phyloP scores from a whole-genome alignment of 2,113 vertebrate genomes.

The Salvator merianae region DNA sequence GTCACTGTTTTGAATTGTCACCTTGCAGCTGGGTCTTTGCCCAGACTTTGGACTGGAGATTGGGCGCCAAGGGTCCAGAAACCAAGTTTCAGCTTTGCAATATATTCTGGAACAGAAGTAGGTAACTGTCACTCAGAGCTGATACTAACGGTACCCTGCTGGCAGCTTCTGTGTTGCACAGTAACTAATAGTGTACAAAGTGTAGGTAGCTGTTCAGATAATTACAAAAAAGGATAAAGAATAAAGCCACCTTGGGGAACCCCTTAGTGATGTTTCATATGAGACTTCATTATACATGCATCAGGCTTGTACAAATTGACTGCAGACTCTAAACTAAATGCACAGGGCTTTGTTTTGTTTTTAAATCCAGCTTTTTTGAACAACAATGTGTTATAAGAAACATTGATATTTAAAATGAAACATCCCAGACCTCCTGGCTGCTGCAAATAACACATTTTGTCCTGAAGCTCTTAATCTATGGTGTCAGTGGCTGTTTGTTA shows the following conservation, averaged over 20 bases:
- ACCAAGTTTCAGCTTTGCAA: not conserved
- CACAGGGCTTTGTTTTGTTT: not conserved
- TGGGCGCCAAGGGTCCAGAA: not conserved
- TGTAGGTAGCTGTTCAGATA: not conserved
- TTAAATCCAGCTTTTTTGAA: not conserved
- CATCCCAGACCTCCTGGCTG: not conserved
- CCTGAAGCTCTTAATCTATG: not conserved
- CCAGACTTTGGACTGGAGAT: slow-evolving; percentile 6
- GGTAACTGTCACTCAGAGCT: not conserved
- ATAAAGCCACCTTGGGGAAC: not conserved
- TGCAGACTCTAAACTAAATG: no score
- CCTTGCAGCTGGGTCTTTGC: slow-evolving; percentile 22
- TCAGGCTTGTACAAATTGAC: no score
- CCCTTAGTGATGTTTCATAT: not conserved
- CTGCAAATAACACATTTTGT: not conserved
- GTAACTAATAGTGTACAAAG: not conserved
- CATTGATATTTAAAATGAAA: not conserved
- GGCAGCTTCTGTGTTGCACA: not conserved
- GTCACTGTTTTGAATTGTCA: slow-evolving; percentile 15
- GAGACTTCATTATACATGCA: no score
- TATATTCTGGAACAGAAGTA: slow-evolving; percentile 10
- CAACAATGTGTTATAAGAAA: not conserved
- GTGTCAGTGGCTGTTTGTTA: not conserved
- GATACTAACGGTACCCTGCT: not conserved
- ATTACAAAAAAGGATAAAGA: not conserved